phyloP scores from a whole-genome alignment of 2,888 invertebrate species.

The Copidosoma aretas region DNA sequence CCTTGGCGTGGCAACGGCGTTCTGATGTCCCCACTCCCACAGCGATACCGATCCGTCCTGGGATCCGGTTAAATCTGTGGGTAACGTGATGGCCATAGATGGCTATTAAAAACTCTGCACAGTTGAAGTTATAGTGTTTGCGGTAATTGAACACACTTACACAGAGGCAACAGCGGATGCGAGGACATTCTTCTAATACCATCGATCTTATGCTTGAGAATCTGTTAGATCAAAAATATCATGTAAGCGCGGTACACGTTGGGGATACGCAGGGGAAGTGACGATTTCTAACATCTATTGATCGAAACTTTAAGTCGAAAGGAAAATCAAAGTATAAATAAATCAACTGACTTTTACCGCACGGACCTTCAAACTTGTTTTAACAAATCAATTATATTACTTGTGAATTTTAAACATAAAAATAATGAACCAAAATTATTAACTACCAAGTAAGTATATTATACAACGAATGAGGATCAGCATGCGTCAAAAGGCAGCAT shows the following conservation, averaged over 20 bases:
- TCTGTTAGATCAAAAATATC: conserved; percentile 67
- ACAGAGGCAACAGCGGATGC: conserved; percentile 93
- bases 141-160: conserved; percentile 70
- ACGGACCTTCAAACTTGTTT: conserved; percentile 9
- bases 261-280: conserved; percentile 25
- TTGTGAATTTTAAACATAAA: neutral
- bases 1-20: conserved; percentile 87
- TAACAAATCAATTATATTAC: too few species aligned
- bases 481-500: conserved; percentile 36
- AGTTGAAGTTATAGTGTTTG: neutral
- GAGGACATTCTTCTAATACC: conserved; percentile 95
- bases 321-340: conserved; percentile 31
- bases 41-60: conserved; percentile 95
- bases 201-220: conserved; percentile 91
- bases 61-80: conserved; percentile 86
- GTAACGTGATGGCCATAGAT: neutral
- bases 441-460: too few species aligned
- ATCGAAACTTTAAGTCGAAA: conserved; percentile 22
- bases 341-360: conserved; percentile 36
- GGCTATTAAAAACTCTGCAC: too few species aligned
- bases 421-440: neutral
- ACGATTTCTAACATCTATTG: conserved; percentile 34
- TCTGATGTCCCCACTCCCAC: conserved; percentile 98
- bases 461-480: conserved; percentile 14
- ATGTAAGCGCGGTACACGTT: conserved; percentile 33